Evolutionary conservation across 1,140 invertebrate species (phyloP).

Genomic region (Hypsibius dujardini): DNA sequence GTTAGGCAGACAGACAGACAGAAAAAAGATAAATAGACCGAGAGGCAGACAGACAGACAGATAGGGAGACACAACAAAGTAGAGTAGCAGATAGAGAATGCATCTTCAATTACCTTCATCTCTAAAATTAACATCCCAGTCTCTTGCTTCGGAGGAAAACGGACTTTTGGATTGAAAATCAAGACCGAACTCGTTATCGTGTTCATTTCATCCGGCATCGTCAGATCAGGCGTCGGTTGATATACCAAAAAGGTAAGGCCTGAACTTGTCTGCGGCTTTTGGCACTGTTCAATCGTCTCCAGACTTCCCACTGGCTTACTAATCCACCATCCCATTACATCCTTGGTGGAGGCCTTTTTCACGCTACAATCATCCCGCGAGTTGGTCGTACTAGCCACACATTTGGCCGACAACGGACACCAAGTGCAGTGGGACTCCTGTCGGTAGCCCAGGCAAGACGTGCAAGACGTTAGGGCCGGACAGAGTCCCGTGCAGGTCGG

Average conservation of each 20-base stretch:
- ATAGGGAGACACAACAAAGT: neutral
- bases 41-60: neutral
- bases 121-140: constrained; percentile 1
- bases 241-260: neutral
- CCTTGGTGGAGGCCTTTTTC: neutral
- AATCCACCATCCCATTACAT: neutral
- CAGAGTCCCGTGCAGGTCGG: neutral
- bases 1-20: too few relatives aligned
- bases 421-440: neutral
- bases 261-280: neutral
- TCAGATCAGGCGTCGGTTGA: neutral
- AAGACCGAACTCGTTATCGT: neutral
- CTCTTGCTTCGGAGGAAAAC: constrained; percentile 1
- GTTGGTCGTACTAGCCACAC: neutral
- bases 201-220: neutral
- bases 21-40: neutral
- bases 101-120: constrained; percentile 9
- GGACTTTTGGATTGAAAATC: neutral
- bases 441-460: neutral
- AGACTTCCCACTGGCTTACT: neutral
- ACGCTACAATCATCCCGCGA: neutral
- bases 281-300: neutral
- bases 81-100: neutral
- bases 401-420: neutral
- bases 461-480: neutral